These are phyloP conservation scores for Dinomys branickii DNA, from an alignment of 2,113 vertebrate genomes.

Conservation along the genomic window DNA sequence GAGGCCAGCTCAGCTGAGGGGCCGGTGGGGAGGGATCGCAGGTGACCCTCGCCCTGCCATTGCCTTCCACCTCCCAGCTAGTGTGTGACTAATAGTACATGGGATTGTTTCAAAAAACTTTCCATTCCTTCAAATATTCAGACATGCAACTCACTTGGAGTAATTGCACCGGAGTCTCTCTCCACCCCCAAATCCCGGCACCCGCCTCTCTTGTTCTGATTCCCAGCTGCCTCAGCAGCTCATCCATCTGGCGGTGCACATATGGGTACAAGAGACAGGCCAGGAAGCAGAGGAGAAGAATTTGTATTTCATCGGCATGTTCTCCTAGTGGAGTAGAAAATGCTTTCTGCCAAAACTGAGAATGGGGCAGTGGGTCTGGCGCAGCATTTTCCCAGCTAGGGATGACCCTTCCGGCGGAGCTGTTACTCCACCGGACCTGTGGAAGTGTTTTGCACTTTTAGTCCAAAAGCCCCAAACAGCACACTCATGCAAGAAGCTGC, in stretches of 20 bases:
- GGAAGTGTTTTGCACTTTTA: too few relatives aligned
- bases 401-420: conserved; percentile 59
- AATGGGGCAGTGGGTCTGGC: not conserved
- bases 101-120: not conserved
- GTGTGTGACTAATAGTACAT: not conserved
- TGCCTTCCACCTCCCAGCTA: not conserved
- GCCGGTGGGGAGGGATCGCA: not conserved
- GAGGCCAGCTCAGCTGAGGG: conserved; percentile 50
- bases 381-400: conserved; percentile 9
- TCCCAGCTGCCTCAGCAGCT: conserved; percentile 70
- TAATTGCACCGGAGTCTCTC: conserved; percentile 18
- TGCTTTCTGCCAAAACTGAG: conserved; percentile 52
- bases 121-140: conserved; percentile 41
- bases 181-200: conserved; percentile 28
- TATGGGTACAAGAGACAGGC: conserved; percentile 78
- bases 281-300: conserved; percentile 72
- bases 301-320: conserved; percentile 70
- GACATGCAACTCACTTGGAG: conserved; percentile 9
- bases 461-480: too few relatives aligned
- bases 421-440: too few relatives aligned
- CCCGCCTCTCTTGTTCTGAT: conserved; percentile 60
- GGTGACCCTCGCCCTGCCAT: not conserved
- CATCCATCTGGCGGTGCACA: conserved; percentile 78
- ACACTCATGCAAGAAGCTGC: too few relatives aligned
- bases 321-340: conserved; percentile 63